Conservation (phyloP, 2,888 invertebrate genomes). For the Cerastis rubricosa region DNA sequence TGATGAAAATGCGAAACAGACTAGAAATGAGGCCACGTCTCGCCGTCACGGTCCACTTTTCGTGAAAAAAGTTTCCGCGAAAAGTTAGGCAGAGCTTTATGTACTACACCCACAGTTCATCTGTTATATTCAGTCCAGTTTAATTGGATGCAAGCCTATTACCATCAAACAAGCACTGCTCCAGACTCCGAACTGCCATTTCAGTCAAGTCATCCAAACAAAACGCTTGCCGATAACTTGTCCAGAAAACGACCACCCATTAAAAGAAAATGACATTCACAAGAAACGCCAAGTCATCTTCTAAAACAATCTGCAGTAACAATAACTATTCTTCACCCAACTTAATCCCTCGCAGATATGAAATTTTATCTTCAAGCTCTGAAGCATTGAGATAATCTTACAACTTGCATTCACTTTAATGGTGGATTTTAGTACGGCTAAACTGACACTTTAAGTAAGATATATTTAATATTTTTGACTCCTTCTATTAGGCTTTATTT, state of each 20-base stretch:
- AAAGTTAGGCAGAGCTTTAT: neutral
- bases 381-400: slow-evolving; percentile 43
- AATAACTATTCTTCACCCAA: slow-evolving; percentile 29
- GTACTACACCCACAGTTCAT: neutral
- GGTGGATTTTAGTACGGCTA: slow-evolving; percentile 4
- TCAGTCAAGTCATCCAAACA: neutral
- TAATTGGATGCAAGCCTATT: neutral
- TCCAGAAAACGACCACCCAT: slow-evolving; percentile 2
- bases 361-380: slow-evolving; percentile 44
- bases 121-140: neutral
- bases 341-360: slow-evolving; percentile 36
- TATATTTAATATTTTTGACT: slow-evolving; percentile 11
- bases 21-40: neutral
- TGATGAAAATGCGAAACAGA: neutral
- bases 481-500: slow-evolving; percentile 1
- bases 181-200: neutral
- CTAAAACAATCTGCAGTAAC: slow-evolving; percentile 32
- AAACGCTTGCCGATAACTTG: neutral
- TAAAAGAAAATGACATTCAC: neutral
- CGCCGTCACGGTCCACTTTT: too few relatives aligned
- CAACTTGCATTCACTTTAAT: slow-evolving; percentile 35
- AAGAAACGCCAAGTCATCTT: neutral
- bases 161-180: neutral
- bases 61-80: neutral
- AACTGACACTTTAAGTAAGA: slow-evolving; percentile 26